A percentile compares a stretch with the other conserved stretches of the same genome.
These are phyloP conservation scores for Oxyruncus cristatus DNA, from an alignment of 2,113 vertebrate genomes.

Conservation along the genomic window DNA sequence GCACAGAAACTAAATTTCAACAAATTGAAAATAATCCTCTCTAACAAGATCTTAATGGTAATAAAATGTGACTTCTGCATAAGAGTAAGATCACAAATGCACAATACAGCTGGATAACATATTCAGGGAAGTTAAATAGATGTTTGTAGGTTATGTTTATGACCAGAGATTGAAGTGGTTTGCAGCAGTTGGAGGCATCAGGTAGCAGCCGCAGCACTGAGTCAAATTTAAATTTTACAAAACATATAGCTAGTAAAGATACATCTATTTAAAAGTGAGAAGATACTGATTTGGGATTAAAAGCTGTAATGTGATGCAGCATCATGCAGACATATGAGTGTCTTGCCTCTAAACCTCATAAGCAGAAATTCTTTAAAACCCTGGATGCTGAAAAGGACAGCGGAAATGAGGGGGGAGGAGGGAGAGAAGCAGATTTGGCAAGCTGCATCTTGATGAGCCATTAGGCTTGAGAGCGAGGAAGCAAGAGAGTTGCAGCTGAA, in stretches of 20 bases:
- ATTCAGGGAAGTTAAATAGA: slow-evolving; percentile 7
- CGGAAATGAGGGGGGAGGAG: not conserved
- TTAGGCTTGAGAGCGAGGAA: not conserved
- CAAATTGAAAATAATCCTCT: slow-evolving; percentile 52
- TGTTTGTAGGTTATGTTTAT: not conserved
- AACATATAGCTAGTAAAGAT: not conserved
- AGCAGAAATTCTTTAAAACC: not conserved
- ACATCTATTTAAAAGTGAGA: not conserved
- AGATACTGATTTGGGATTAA: not conserved
- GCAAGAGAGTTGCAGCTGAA: not conserved
- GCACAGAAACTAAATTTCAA: slow-evolving; percentile 22
- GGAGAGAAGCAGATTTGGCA: not conserved
- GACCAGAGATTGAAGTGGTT: slow-evolving; percentile 1
- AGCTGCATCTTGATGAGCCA: not conserved
- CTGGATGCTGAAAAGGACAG: not conserved
- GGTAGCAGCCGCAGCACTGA: not conserved
- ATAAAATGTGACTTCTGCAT: slow-evolving; percentile 19
- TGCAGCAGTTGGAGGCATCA: not conserved
- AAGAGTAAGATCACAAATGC: not conserved
- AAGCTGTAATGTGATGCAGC: not conserved
- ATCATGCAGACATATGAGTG: not conserved
- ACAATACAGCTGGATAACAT: not conserved
- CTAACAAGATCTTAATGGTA: slow-evolving; percentile 55
- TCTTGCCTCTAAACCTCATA: not conserved
- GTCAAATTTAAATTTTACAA: slow-evolving; percentile 7